A percentile compares a stretch with the other conserved stretches of the same genome.
Conservation (phyloP, 2,113 vertebrate species). For the Cygnus buccinator region DNA sequence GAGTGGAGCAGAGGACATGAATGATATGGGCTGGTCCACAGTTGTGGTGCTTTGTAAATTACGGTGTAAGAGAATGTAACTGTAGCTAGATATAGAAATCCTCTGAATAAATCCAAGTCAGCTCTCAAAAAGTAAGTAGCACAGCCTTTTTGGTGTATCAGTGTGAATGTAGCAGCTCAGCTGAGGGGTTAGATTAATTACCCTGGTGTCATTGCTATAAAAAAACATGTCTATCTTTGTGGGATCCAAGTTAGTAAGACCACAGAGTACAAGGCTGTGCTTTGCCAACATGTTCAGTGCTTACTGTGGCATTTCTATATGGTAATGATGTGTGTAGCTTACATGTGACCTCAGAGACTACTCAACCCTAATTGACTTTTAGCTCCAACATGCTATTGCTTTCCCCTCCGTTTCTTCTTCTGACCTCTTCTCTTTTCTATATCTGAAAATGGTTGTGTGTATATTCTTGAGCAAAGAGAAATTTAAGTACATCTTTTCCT, state of each 20-base stretch:
- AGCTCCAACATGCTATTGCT: neutral
- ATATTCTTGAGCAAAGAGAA: neutral
- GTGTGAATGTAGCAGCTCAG: neutral
- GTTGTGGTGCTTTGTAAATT: neutral
- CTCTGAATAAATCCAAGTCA: neutral
- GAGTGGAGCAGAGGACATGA: fast-evolving
- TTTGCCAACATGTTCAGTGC: neutral
- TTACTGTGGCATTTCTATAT: neutral
- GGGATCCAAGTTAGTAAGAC: neutral
- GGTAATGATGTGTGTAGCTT: neutral
- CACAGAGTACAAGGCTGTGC: neutral
- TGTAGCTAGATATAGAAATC: neutral
- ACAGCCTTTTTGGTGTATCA: neutral
- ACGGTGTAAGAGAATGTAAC: neutral
- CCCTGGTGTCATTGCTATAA: neutral
- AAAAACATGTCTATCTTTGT: neutral
- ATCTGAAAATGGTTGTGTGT: neutral
- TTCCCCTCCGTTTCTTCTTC: neutral
- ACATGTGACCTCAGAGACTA: neutral
- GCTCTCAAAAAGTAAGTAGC: neutral
- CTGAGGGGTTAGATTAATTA: neutral
- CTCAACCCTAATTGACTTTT: neutral
- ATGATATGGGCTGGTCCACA: neutral
- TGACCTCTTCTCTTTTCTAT: neutral
- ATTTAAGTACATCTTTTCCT: neutral